A percentile compares a stretch with the other conserved stretches of the same genome.
Evolutionary conservation across 2,888 invertebrate genomes (phyloP).

Genomic region (Phrixothrix hirtus): DNA sequence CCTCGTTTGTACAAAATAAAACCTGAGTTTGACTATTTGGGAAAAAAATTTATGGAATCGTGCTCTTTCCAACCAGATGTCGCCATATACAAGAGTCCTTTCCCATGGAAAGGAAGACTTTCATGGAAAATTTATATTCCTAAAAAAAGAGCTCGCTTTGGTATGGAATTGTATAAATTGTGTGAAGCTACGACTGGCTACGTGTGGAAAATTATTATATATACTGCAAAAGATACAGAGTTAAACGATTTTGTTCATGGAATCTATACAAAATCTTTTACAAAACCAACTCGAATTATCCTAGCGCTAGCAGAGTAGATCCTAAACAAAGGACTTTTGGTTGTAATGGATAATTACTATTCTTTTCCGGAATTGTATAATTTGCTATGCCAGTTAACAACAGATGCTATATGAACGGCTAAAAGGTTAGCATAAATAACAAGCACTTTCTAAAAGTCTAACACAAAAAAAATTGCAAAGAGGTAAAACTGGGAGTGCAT

Average conservation of each 20-base stretch:
- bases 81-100: background rate
- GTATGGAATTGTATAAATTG: background rate
- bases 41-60: no score
- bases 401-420: background rate
- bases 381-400: background rate
- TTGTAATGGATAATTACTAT: no score
- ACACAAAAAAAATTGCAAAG: background rate
- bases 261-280: background rate
- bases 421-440: background rate
- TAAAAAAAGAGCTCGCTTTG: background rate
- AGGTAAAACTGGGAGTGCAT: background rate
- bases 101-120: background rate
- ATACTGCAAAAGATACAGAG: background rate
- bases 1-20: no score
- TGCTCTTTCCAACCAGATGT: no score
- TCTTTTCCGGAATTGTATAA: background rate
- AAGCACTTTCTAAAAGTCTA: background rate
- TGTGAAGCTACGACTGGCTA: background rate
- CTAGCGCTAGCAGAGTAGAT: background rate
- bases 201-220: background rate
- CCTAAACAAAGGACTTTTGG: background rate
- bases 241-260: no score
- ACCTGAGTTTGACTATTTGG: no score
- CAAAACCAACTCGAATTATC: background rate
- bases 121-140: conserved; percentile 1